phyloP scores from a whole-genome alignment of 2,888 invertebrate genomes.

The Norana najaformis region DNA sequence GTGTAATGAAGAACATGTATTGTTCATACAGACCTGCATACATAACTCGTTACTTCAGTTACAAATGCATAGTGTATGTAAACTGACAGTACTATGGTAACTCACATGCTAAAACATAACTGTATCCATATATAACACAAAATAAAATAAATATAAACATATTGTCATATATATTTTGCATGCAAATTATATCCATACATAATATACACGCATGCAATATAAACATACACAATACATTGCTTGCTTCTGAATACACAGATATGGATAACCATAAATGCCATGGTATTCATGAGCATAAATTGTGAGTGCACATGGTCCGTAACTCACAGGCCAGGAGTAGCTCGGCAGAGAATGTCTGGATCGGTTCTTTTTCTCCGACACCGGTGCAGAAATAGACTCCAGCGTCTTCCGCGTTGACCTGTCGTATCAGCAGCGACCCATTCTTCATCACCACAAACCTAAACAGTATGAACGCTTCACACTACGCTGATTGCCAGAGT shows the following conservation, averaged over 20 bases:
- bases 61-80: not conserved
- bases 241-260: no score
- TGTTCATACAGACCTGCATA: not conserved
- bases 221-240: not conserved
- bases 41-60: not conserved
- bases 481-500: not conserved
- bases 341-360: slow-evolving; percentile 60
- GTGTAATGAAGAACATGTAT: not conserved
- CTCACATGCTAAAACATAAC: not conserved
- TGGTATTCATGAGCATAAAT: not conserved
- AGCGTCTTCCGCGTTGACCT: slow-evolving; percentile 69
- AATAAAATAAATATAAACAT: no score
- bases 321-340: slow-evolving; percentile 56
- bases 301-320: not conserved
- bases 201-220: not conserved
- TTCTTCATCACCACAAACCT: slow-evolving; percentile 69
- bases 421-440: slow-evolving; percentile 70
- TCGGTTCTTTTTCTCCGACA: slow-evolving; percentile 64
- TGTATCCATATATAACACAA: no score
- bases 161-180: not conserved
- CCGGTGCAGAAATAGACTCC: slow-evolving; percentile 74
- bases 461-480: slow-evolving; percentile 23
- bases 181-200: no score
- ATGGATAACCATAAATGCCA: no score
- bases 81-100: no score